Percentiles rank a stretch among this genome's conserved stretches.
These are phyloP conservation scores for Phrynocephalus forsythii DNA, from an alignment of 2,797 vertebrate species.

Conservation along the genomic window DNA sequence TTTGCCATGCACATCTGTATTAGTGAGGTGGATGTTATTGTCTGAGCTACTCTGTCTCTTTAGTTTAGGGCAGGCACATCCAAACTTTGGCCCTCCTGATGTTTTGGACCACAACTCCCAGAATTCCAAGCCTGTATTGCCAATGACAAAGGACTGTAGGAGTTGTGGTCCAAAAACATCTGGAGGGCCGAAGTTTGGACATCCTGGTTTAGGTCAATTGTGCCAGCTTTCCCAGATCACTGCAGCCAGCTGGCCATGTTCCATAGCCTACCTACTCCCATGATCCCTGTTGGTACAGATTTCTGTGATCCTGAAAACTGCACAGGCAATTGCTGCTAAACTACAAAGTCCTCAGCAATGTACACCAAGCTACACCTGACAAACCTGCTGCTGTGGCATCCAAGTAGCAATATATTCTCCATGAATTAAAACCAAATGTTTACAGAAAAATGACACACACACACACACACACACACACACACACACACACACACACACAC, in stretches of 20 bases:
- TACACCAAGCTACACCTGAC: slow-evolving; percentile 17
- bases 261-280: background rate
- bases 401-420: slow-evolving; percentile 31
- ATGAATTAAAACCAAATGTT: slow-evolving; percentile 32
- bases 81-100: too few relatives aligned
- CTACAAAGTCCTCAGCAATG: background rate
- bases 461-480: slow-evolving; percentile 28
- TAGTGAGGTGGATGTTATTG: background rate
- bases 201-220: background rate
- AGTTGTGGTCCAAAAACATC: too few relatives aligned
- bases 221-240: background rate
- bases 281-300: background rate
- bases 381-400: slow-evolving; percentile 17
- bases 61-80: background rate
- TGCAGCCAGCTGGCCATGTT: background rate
- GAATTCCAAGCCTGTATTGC: too few relatives aligned
- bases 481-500: too few relatives aligned
- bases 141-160: too few relatives aligned
- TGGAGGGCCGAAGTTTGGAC: too few relatives aligned
- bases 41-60: background rate
- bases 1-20: background rate
- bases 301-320: background rate
- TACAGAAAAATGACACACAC: slow-evolving; percentile 31
- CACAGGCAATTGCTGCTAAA: background rate
- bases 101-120: too few relatives aligned